These are phyloP conservation scores for Dipus sagitta DNA, from an alignment of 2,797 vertebrate species.

Conservation along the genomic window DNA sequence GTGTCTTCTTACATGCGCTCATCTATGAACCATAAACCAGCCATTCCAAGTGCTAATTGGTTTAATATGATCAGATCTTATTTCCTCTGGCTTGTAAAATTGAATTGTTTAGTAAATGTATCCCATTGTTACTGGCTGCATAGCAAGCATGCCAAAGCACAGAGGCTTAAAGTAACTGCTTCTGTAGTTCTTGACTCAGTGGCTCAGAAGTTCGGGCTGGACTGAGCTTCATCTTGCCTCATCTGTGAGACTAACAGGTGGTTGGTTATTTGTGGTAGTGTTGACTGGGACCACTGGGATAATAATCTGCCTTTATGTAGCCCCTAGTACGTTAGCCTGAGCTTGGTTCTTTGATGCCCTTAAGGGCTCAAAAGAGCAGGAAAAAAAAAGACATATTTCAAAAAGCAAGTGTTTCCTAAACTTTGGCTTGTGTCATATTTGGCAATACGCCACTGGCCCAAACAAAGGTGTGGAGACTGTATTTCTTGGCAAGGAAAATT, in stretches of 20 bases:
- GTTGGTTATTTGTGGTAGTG: background rate
- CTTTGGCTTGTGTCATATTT: background rate
- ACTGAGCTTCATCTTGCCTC: too few species aligned
- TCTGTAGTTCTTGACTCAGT: slow-evolving; percentile 20
- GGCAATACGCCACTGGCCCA: background rate
- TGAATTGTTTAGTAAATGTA: background rate
- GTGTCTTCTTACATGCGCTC: too few species aligned
- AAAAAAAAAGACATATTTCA: background rate
- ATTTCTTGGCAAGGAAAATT: slow-evolving; percentile 16
- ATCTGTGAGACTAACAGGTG: background rate
- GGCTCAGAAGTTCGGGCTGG: background rate
- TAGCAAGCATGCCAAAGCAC: slow-evolving; percentile 36
- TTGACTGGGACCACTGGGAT: background rate
- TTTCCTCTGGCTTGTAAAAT: background rate
- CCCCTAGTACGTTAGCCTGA: background rate
- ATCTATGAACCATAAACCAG: too few species aligned
- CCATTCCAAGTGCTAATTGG: too few species aligned
- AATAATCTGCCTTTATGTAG: background rate
- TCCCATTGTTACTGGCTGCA: slow-evolving; percentile 10
- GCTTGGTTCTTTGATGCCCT: slow-evolving; percentile 6
- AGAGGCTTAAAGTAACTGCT: background rate
- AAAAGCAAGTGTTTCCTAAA: background rate
- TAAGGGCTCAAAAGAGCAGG: background rate
- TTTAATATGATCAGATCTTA: background rate
- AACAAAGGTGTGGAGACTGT: background rate